Conservation (phyloP, 2,113 vertebrate species). For the Mionectes macconnelli region DNA sequence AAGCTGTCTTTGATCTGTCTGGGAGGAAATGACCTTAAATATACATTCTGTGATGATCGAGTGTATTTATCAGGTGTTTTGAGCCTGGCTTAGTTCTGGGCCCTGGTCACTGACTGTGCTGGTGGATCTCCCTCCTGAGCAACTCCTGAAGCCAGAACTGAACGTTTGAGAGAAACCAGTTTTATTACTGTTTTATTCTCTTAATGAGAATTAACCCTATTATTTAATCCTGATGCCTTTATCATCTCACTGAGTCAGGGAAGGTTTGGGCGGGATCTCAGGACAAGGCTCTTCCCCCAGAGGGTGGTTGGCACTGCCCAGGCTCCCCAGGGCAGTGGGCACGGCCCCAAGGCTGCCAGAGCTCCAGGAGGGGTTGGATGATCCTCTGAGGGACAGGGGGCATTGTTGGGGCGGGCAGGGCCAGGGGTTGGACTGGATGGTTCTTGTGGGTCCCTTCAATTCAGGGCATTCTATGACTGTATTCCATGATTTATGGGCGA, state of each 20-base stretch:
- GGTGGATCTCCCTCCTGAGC: not conserved
- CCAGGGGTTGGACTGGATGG: not conserved
- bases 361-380: not conserved
- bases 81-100: not conserved
- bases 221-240: not conserved
- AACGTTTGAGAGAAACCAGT: rapidly evolving
- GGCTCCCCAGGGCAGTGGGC: not conserved
- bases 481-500: not conserved
- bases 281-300: not conserved
- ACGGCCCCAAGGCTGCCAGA: not conserved
- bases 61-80: not conserved
- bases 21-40: not conserved
- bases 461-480: not conserved
- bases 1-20: not conserved
- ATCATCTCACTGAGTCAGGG: not conserved
- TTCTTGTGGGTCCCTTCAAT: not conserved
- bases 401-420: not conserved
- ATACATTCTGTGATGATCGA: not conserved
- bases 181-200: not conserved
- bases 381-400: not conserved
- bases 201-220: not conserved
- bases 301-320: not conserved
- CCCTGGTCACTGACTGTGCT: not conserved
- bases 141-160: not conserved
- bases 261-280: not conserved